Base-by-base conservation (phyloP, 2,888 invertebrate species). In the Hecatera dysodea region DNA sequence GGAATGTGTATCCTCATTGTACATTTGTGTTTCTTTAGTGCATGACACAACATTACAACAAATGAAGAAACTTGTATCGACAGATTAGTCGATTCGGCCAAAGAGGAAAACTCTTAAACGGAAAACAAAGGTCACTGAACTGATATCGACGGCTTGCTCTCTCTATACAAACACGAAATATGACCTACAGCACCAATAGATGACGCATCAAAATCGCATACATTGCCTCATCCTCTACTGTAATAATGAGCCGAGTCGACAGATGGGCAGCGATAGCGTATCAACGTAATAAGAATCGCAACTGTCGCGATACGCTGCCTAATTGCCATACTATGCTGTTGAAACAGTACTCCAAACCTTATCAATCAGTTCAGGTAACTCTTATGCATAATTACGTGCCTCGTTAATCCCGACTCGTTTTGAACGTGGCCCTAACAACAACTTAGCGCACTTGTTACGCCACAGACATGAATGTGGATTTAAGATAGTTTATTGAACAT, bases 231-330 rank as follows among this genome's bases (percentile, higher is more conserved):
- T 75, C 67, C 72, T 56, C 48, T 52, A n/a, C 22, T 69, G 65
- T 80, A 81, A 80, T 81, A 83, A 77, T 80, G 78, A 81, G 81
- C 72, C 69, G 78, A 66, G 73, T 86, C 85, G 90, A 93, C 94
- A 94, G 93, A 94, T 94, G 94, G 86, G 89, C 78, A 62, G 71
- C 77, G 91, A 93, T 90, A 90, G 71, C 88, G 78, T 94, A 94
- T 94, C 93, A 86, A 71, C 75, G 84, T 93, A 94, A 94, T 94
- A 90, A 93, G 92, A 90, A 85, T 80, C 79, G 87, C 88, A 88
- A 88, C 87, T 86, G 87, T 86, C 73, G 46, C 80, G 84, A 85
- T 86, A 77, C 44, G 44, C 73, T 70, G 71, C 78, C 50, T 84
- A 85, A 85, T 83, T 82, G 67, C 69, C 73, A 66, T 75, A 53